Evolutionary conservation across 1,140 invertebrate genomes (phyloP), one percentile per base, ranked within the genome.

Genomic region (Nomia melanderi): DNA sequence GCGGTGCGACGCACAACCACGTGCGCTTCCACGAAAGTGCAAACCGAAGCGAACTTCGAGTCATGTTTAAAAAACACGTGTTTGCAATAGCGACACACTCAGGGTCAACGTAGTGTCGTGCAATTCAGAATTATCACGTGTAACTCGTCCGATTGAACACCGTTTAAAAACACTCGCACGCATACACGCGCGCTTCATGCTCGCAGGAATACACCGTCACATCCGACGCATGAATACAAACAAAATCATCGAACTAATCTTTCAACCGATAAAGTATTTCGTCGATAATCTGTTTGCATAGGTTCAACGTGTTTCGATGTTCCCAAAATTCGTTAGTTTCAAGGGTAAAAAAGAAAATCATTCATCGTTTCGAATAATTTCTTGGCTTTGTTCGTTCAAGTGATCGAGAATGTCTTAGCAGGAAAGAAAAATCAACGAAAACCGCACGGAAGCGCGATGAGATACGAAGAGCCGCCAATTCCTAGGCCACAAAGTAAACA

Each of bases 1-100:
- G 33, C 50, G 50, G 41, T 57, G 47, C 31, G 27, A 44, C 63
- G 33, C 33, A 23, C 36, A 75, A 59, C 64, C 73, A 69, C 65
- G 73, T 76, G 73, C 44, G 23, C 17, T 47, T n/a, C 73, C 31
- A 59, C 54, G 23, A 60, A 76, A 59, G 41, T 65, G 65, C 54
- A 60, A 76, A 69, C 14, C 62, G 41, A 72, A 27, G 23, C 44
- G 50, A 53, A 23, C 20, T 29, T 11, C 12, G 39, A 47, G 25
- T 50, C 31, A 5, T 36, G 31, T 59, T 76, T 59, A 33, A 75
- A 44, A 65, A 50, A 50, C 41, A 29, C 23, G 39, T 59, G 33
- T 50, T 67, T 39, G 11, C 33, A 69, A 41, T 17, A n/a, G n/a
- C 25, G 41, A 44, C 14, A 53, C 11, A 36, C 23, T 64, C 64